phyloP scores from a whole-genome alignment of 1,140 invertebrate species.

The Rhagoletis zephyria region DNA sequence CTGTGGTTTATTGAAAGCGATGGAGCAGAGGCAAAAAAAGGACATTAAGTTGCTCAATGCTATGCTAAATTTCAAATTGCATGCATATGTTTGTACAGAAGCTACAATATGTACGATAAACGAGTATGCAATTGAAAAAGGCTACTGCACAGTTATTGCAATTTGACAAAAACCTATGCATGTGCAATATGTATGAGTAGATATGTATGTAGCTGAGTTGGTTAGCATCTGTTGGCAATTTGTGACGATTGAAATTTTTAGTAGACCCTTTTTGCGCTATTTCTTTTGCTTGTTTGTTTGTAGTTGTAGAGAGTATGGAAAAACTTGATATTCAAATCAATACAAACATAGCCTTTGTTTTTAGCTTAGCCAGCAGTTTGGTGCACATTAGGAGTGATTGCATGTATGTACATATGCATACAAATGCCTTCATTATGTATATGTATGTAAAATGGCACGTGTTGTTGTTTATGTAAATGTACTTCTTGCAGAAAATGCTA shows the following conservation, averaged over 20 bases:
- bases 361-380: no score
- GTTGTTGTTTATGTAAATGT: no score
- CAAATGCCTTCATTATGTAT: no score
- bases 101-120: background rate
- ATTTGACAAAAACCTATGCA: background rate
- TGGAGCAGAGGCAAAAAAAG: background rate
- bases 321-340: no score
- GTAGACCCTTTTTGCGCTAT: background rate
- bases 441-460: no score
- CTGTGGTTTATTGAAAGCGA: background rate
- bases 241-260: slow-evolving; percentile 27
- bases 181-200: background rate
- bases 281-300: background rate
- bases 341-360: no score
- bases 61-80: slow-evolving; percentile 39
- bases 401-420: no score
- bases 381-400: no score
- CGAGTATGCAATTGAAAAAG: background rate
- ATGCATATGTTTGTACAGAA: background rate
- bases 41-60: background rate
- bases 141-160: background rate
- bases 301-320: background rate
- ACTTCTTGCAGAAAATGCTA: no score
- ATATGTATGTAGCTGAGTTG: no score
- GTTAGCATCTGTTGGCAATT: slow-evolving; percentile 22